Base-by-base conservation (phyloP, 2,797 vertebrate species). In the Paratrypauchen microcephalus region DNA sequence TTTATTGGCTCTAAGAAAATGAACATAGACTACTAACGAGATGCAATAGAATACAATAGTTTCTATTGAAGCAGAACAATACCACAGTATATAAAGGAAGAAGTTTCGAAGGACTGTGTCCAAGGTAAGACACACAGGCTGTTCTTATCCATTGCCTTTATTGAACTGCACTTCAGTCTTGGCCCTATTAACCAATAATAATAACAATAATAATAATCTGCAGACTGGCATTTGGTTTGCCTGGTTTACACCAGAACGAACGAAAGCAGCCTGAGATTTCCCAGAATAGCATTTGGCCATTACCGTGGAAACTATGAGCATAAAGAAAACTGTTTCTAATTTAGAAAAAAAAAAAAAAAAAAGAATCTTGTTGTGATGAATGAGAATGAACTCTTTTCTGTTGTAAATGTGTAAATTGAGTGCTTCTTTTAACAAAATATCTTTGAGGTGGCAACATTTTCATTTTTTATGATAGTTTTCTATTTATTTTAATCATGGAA, bases 301-400 rank as follows among this genome's bases (percentile, higher is more conserved):
- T 88, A 86, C 93, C 92, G 86, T 93, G 91, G 92, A 92, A 94
- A 94, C 92, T 59, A 86, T 75, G 84, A 89, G 89, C 84, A 88
- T 79, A 83, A 77, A 90, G 81, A 86, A 86, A 91, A 85, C 86
- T 83, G 87, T 80, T 80, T 70, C 78, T 86, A 86, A 87, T 92
- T 93, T 84, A 89, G 89, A 92, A 92, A 91, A 93, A 91, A 91
- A 90, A 87, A 89, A 89, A 92, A 92, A 91, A 93, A 91, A 91
- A 90, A 87, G 13, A 32, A 24, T 72, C 88, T 87, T 86, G 78
- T 86, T 87, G 83, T 85, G 81, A 91, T 91, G 84, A 87, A 90
- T 75, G 67, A 77, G 78, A 79, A 81, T 83, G 78, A 85, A 84
- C 56, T 80, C 70, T 79, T 88, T 83, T 83, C 73, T 81, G 59